Evolutionary conservation across 2,113 vertebrate genomes (phyloP), one percentile per base, ranked within the genome.

Genomic region (Notarius quadriscutis): DNA sequence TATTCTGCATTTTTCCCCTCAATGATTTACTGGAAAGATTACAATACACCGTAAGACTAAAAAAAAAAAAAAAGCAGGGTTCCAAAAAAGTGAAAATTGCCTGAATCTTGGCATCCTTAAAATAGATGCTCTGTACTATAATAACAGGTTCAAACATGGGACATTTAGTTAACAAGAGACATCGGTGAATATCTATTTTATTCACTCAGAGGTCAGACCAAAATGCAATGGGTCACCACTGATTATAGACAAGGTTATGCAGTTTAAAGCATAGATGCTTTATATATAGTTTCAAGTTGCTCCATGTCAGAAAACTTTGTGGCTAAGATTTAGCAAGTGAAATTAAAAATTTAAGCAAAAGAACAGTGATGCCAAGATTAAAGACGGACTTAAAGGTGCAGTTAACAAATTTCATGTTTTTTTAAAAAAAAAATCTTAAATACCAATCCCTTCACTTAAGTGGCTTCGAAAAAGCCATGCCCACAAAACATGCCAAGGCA

Each of bases 201-300:
- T 27, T 48, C 15, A 34, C 17, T 75, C 20, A 5, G 41, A 51
- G 9, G 7, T 55, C 22, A 80, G n/a, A 60, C 18, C 25, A 41
- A 80, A 80, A 34, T 58, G 53, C 55, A 57, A 20, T 57, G 4
- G 27, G 14, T 41, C 9, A 34, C 55, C 55, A 58, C 17, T 60
- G 79, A 41, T 81, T 62, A 62, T 62, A 81, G 57, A 62, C 79
- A 62, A 22, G 30, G 18, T 81, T 60, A 22, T 80, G n/a, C 53
- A 20, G 5, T 41, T 81, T 81, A 81, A 81, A 60, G 30, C 18
- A 2, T 18, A 60, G 4, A 58, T 12, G 4, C 7, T 7, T 50
- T 78, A 14, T 51, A n/a, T 7, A 51, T 12, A 22, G 12, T 27
- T 79, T 55, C 25, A 15, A 17, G 50, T 79, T 1, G 51, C 75